Conservation (phyloP, 2,797 vertebrate species). For the Erethizon dorsatum region DNA sequence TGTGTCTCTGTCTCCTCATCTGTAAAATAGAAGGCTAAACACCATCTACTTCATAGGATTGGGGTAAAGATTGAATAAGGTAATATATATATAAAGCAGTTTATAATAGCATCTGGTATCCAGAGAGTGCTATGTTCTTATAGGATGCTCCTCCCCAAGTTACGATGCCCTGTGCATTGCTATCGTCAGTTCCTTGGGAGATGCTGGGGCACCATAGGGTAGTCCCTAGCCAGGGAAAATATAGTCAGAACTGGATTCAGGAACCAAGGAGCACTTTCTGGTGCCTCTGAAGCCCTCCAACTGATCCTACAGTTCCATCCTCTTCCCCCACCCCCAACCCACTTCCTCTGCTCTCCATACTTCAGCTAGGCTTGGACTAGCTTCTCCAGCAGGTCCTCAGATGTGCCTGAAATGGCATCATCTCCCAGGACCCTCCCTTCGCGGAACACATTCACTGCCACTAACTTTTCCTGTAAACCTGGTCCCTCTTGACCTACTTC, state of each 20-base stretch:
- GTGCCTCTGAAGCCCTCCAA: not conserved
- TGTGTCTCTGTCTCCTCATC: not conserved
- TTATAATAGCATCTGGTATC: not conserved
- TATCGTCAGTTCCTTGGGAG: not conserved
- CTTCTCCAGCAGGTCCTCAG: not conserved
- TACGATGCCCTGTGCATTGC: not conserved
- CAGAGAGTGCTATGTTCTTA: not conserved
- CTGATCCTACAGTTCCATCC: too few relatives aligned
- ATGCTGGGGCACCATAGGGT: not conserved
- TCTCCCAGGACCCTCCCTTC: not conserved
- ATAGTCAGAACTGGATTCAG: not conserved
- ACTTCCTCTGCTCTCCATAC: not conserved
- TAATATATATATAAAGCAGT: not conserved
- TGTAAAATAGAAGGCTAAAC: not conserved
- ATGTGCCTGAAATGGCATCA: not conserved
- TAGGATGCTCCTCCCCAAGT: not conserved
- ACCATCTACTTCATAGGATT: not conserved
- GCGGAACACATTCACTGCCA: not conserved
- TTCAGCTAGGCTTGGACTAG: not conserved
- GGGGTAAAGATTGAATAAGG: not conserved
- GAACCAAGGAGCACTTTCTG: not conserved
- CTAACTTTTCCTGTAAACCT: not conserved
- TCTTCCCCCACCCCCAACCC: not conserved
- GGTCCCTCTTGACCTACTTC: not conserved
- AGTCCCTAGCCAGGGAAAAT: not conserved